phyloP scores from a whole-genome alignment of 2,797 vertebrate species.

The Sus cebifrons region DNA sequence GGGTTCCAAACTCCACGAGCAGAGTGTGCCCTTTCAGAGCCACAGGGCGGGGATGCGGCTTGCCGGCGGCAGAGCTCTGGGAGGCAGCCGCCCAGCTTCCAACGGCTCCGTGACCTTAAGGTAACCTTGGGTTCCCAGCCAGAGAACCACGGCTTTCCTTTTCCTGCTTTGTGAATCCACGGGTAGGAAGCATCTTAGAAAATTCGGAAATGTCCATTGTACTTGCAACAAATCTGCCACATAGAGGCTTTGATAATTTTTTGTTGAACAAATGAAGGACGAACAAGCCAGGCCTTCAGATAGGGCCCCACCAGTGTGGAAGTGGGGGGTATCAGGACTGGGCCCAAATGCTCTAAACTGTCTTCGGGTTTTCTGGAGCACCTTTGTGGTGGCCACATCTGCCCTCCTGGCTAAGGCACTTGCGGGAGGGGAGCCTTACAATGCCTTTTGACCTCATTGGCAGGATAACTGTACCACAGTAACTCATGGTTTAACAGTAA shows the following conservation, averaged over 20 bases:
- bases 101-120: not conserved
- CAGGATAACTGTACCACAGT: not conserved
- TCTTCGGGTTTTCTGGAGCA: not conserved
- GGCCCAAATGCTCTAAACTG: not conserved
- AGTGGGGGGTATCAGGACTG: not conserved
- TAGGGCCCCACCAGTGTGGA: too few relatives aligned
- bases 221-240: not conserved
- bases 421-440: not conserved
- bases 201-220: not conserved
- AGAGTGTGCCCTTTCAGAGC: not conserved
- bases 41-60: not conserved
- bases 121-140: not conserved
- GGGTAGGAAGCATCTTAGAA: not conserved
- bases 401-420: fast-evolving
- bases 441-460: not conserved
- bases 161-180: not conserved
- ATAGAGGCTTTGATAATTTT: not conserved
- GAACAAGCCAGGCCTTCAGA: not conserved
- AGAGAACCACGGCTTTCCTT: not conserved
- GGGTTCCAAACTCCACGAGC: not conserved
- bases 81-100: fast-evolving
- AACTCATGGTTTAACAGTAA: not conserved
- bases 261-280: not conserved
- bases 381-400: fast-evolving
- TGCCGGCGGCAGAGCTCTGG: not conserved